Base-by-base conservation (phyloP, 2,888 invertebrate genomes). In the Hyppa rectilinea region DNA sequence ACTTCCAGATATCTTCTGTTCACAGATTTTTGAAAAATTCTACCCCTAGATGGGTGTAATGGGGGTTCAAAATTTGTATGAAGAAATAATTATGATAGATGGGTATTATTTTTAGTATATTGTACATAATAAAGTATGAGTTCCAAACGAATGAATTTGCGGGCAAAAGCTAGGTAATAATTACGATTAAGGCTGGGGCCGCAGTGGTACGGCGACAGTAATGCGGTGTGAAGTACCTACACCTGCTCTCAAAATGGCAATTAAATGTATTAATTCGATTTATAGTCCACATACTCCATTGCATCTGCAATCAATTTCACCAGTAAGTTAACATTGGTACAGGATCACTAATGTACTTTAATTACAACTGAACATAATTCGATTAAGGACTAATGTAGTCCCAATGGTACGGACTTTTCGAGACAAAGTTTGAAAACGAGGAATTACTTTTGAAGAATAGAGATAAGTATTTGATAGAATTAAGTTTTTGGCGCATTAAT, bases 261-360 rank as follows among this genome's bases (percentile, higher is more conserved):
- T 31, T 34, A 29, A 71, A 65, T 4, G 0, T 59, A 29, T 58
- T 0, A 64, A 52, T 64, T 45, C 26, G 12, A 45, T 53, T n/a
- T 49, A 34, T 14, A 26, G 26, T 56, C 36, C 29, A 49, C 55
- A 67, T 23, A 55, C 2, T 29, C 20, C n/a, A 43, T 49, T 36
- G 7, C n/a, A n/a, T 31, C 56, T 50, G 43, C 62, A 65, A 76
- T 66, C 31, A 63, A 72, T 80, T 58, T 52, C 60, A 45, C 40
- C 5, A 14, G 3, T 47, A 14, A 43, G 43, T 67, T 26, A 52
- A 71, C 49, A 64, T 80, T 83, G 38, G 53, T 73, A 66, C 62
- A 75, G 56, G 58, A 52, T 55, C 50, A 53, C 45, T 74, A 66
- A 83, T n/a, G n/a, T n/a, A n/a, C n/a, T 73, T 79, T 58, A 64